Conservation (phyloP, 2,888 invertebrate species). For the Ferdinandea cuprea region DNA sequence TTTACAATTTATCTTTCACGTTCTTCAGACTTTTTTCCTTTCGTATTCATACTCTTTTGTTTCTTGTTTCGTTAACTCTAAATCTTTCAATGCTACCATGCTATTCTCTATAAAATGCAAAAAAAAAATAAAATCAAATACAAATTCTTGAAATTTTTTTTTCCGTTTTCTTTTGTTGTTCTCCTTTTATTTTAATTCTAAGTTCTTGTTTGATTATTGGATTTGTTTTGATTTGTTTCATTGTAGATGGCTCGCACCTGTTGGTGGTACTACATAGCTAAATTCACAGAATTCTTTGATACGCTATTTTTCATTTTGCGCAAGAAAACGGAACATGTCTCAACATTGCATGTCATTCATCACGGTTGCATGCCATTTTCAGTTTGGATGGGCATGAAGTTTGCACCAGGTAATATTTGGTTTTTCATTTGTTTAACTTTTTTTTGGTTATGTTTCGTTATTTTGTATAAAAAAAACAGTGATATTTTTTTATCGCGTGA, state of each 20-base stretch:
- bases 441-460: constrained; percentile 18
- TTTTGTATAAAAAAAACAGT: constrained; percentile 12
- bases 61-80: neutral
- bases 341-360: constrained; percentile 97
- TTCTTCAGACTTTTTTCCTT: constrained; percentile 24
- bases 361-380: constrained; percentile 98
- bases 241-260: constrained; percentile 94
- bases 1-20: constrained; percentile 1
- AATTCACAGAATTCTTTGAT: constrained; percentile 98
- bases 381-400: constrained; percentile 97
- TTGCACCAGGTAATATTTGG: constrained; percentile 90
- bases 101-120: neutral
- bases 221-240: constrained; percentile 76
- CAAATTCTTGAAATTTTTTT: neutral
- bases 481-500: neutral
- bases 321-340: constrained; percentile 97
- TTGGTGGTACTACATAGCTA: constrained; percentile 99
- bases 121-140: neutral
- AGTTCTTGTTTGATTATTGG: constrained; percentile 59
- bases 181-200: constrained; percentile 2
- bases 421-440: constrained; percentile 24
- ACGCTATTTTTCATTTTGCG: constrained; percentile 97
- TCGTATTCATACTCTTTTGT: neutral
- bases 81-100: constrained; percentile 14
- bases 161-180: neutral